Evolutionary conservation across 1,140 invertebrate genomes (phyloP).

Genomic region (Drosophila elegans): DNA sequence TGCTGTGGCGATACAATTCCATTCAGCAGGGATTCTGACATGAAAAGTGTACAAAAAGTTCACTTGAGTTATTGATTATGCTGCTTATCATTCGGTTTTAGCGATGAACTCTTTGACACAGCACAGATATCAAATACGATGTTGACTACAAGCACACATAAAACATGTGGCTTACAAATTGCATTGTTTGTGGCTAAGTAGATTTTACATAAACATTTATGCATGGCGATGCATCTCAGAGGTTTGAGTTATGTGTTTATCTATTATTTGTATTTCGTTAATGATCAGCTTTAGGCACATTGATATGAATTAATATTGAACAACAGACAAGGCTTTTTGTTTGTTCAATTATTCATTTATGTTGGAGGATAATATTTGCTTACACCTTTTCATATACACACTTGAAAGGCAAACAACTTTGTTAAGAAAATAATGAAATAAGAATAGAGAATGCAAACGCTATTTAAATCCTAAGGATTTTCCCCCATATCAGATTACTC

Average conservation of each 20-base stretch:
- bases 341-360: background rate
- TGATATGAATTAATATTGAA: background rate
- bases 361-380: background rate
- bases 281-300: background rate
- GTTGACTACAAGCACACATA: background rate
- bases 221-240: background rate
- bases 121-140: constrained; percentile 6
- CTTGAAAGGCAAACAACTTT: no score
- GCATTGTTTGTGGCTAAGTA: background rate
- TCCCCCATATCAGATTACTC: background rate
- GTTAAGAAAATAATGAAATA: background rate
- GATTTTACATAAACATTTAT: background rate
- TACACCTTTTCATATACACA: background rate
- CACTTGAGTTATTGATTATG: constrained; percentile 28
- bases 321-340: background rate
- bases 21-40: background rate
- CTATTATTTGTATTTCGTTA: constrained; percentile 1
- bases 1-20: constrained; percentile 16
- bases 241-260: background rate
- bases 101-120: constrained; percentile 4
- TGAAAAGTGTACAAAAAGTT: constrained; percentile 25
- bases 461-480: background rate
- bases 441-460: no score
- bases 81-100: constrained; percentile 29
- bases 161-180: constrained; percentile 12